Conservation (phyloP, 2,113 vertebrate genomes). For the Tiliqua scincoides region DNA sequence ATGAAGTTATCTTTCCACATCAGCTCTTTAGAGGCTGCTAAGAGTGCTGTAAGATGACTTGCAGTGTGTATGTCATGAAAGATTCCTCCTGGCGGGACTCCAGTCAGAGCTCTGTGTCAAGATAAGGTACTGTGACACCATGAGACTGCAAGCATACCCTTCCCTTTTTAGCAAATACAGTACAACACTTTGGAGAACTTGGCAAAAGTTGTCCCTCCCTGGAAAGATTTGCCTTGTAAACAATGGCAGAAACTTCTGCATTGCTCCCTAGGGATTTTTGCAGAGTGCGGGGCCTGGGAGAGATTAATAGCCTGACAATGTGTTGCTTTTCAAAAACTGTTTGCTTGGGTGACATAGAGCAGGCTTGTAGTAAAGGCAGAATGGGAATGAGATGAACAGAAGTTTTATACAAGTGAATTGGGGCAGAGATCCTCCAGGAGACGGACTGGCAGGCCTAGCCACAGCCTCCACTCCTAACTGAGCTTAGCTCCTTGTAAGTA, state of each 20-base stretch:
- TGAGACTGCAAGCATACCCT: neutral
- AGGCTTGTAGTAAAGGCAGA: constrained; percentile 26
- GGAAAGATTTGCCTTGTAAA: neutral
- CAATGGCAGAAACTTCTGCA: neutral
- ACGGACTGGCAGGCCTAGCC: constrained; percentile 46
- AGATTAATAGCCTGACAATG: constrained; percentile 16
- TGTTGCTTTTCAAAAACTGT: constrained; percentile 6
- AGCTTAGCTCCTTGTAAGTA: constrained; percentile 70
- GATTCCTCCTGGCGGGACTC: neutral
- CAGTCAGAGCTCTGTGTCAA: too few species aligned
- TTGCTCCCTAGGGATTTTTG: constrained; percentile 5
- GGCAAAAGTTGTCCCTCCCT: neutral
- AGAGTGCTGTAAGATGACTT: neutral
- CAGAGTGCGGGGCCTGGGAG: neutral
- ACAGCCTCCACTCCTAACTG: constrained; percentile 26
- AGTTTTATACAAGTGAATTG: constrained; percentile 39
- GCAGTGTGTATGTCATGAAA: neutral
- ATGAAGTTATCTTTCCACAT: neutral
- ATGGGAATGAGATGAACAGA: neutral
- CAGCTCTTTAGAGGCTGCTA: too few species aligned
- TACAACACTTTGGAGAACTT: neutral
- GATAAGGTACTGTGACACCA: neutral
- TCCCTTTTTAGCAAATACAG: constrained; percentile 8
- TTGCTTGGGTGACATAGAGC: constrained; percentile 37
- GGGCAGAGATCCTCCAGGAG: constrained; percentile 46